Evolutionary conservation across 1,140 invertebrate genomes (phyloP).

Genomic region (Bombyx mandarina): DNA sequence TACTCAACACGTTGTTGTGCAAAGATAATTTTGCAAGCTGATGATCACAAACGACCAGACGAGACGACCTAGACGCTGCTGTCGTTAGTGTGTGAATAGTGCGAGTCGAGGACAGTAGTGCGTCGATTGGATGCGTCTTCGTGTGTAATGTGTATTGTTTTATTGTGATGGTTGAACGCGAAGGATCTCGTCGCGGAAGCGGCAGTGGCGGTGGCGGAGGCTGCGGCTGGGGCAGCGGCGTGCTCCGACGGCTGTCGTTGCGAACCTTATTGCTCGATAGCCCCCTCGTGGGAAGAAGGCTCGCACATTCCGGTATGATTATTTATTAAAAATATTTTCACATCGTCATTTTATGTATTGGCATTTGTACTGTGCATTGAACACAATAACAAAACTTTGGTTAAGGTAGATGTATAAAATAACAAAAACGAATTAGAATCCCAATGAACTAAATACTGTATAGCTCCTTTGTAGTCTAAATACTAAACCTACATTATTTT

Average conservation of each 20-base stretch:
- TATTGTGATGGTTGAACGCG: slow-evolving; percentile 60
- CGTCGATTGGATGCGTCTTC: slow-evolving; percentile 7
- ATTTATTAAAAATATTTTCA: background rate
- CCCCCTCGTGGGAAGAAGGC: slow-evolving; percentile 53
- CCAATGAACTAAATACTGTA: too few species aligned
- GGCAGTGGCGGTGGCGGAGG: slow-evolving; percentile 47
- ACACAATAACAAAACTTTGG: too few species aligned
- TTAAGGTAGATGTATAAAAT: too few species aligned
- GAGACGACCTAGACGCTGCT: slow-evolving; percentile 5
- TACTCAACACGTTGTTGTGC: slow-evolving; percentile 50
- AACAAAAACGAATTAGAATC: too few species aligned
- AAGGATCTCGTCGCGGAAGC: slow-evolving; percentile 27
- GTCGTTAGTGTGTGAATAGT: slow-evolving; percentile 36
- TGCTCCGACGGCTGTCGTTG: slow-evolving; percentile 58
- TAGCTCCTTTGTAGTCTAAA: too few species aligned
- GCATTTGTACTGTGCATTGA: too few species aligned
- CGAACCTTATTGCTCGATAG: slow-evolving; percentile 53
- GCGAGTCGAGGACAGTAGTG: slow-evolving; percentile 17
- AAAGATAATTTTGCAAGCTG: slow-evolving; percentile 29
- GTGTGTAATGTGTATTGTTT: slow-evolving; percentile 42
- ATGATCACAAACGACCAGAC: slow-evolving; percentile 13
- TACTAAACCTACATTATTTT: too few species aligned
- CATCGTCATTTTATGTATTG: background rate
- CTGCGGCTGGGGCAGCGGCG: slow-evolving; percentile 58
- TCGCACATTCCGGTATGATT: slow-evolving; percentile 55